Conservation (phyloP, 2,888 invertebrate genomes). For the Steinernema hermaphroditum region DNA sequence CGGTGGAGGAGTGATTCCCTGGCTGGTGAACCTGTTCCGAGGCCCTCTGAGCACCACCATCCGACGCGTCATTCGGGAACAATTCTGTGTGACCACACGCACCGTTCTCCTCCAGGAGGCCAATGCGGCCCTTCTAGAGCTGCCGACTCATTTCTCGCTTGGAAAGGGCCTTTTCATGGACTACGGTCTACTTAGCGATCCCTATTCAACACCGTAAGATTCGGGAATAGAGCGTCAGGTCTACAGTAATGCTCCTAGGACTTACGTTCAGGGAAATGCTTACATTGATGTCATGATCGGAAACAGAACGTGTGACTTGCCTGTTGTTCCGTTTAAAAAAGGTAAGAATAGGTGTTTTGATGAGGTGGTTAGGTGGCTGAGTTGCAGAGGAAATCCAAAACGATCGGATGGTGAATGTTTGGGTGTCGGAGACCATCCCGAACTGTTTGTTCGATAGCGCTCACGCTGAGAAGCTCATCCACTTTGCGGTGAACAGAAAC, state of each 20-base stretch:
- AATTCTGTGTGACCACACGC: slow-evolving; percentile 50
- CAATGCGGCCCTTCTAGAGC: slow-evolving; percentile 51
- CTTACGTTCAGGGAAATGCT: slow-evolving; percentile 47
- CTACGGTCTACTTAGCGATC: slow-evolving; percentile 49
- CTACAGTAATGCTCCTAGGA: slow-evolving; percentile 34
- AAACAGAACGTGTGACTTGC: slow-evolving; percentile 46
- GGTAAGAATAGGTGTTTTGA: neutral
- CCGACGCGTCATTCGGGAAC: slow-evolving; percentile 48
- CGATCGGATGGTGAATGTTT: slow-evolving; percentile 53
- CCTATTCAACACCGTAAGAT: slow-evolving; percentile 38
- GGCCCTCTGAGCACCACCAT: slow-evolving; percentile 47
- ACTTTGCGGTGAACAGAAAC: slow-evolving; percentile 47
- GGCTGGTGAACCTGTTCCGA: slow-evolving; percentile 58
- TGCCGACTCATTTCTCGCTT: slow-evolving; percentile 53
- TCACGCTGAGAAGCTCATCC: slow-evolving; percentile 46
- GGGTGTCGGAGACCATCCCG: slow-evolving; percentile 52
- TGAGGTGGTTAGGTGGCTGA: neutral
- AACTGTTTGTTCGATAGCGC: slow-evolving; percentile 55
- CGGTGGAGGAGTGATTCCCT: slow-evolving; percentile 57
- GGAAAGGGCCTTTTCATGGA: slow-evolving; percentile 52
- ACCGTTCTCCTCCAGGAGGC: slow-evolving; percentile 50
- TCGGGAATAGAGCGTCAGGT: neutral
- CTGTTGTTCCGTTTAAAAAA: slow-evolving; percentile 40
- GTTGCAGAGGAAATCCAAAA: slow-evolving; percentile 9
- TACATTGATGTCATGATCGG: slow-evolving; percentile 55